These are phyloP conservation scores for Dendrolimus kikuchii DNA, from an alignment of 1,140 invertebrate genomes.

Conservation along the genomic window DNA sequence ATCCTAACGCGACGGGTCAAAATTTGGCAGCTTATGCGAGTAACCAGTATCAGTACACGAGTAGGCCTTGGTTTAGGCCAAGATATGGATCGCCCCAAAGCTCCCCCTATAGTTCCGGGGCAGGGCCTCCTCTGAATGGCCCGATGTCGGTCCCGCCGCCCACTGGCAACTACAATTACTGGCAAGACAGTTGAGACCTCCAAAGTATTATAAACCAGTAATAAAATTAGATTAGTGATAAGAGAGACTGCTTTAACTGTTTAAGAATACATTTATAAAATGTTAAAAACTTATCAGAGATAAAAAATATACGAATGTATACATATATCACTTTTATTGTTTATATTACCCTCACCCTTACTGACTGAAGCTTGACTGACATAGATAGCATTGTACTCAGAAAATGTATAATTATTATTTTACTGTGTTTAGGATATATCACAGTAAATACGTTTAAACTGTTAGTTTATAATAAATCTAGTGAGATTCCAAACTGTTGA, in stretches of 20 bases:
- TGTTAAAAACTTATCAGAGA: constrained; percentile 36
- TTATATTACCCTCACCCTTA: not conserved
- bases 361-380: not conserved
- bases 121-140: constrained; percentile 32
- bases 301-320: constrained; percentile 15
- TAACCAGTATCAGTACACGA: constrained; percentile 57
- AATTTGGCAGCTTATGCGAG: constrained; percentile 61
- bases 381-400: not conserved
- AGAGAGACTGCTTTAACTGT: constrained; percentile 49
- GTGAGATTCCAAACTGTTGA: too few relatives aligned
- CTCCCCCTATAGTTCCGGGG: constrained; percentile 43
- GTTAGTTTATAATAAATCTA: too few relatives aligned
- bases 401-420: not conserved
- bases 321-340: constrained; percentile 6
- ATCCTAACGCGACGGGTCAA: constrained; percentile 60
- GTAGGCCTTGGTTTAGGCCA: constrained; percentile 55
- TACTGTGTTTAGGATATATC: too few relatives aligned
- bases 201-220: constrained; percentile 23
- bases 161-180: constrained; percentile 53
- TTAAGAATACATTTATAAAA: constrained; percentile 53
- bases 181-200: constrained; percentile 62
- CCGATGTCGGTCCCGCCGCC: constrained; percentile 50
- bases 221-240: constrained; percentile 11
- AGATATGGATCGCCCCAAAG: constrained; percentile 52
- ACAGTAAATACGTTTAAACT: too few relatives aligned